Evolutionary conservation across 1,140 invertebrate genomes (phyloP), one percentile per base, ranked within the genome.

Genomic region (Trichogramma pretiosum): DNA sequence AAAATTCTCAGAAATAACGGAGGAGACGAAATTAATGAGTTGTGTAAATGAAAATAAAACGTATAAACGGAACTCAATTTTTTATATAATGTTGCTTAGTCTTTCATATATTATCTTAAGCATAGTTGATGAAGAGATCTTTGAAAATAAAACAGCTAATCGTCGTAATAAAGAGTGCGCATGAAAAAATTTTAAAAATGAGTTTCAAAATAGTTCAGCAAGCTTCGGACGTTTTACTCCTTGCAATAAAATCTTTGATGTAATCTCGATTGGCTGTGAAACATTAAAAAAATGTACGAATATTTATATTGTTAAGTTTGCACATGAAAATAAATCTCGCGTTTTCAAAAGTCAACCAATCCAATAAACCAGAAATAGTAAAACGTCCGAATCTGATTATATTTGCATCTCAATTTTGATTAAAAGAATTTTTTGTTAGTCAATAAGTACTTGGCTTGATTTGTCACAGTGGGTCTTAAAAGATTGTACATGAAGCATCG

Each of bases 311-410:
- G n/a, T n/a, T n/a, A n/a, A n/a, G n/a, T n/a, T n/a, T n/a, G n/a
- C n/a, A n/a, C n/a, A n/a, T n/a, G n/a, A n/a, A n/a, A n/a, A n/a
- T n/a, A n/a, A n/a, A n/a, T n/a, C n/a, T n/a, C n/a, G n/a, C n/a
- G n/a, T n/a, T n/a, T n/a, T n/a, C n/a, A n/a, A n/a, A n/a, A n/a
- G n/a, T n/a, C n/a, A n/a, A n/a, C n/a, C n/a, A n/a, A n/a, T n/a
- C n/a, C n/a, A n/a, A n/a, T n/a, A n/a, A n/a, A n/a, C n/a, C n/a
- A n/a, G n/a, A n/a, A n/a, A n/a, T n/a, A n/a, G 32, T 44, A 40
- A 45, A 50, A 44, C 48, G 42, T 50, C 32, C 41, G 46, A 51
- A 50, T 46, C 38, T 51, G 23, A 51, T 46, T 50, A 32, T 46
- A 51, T 41, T 32, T 46, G 43, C 46, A 46, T 41, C 46, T n/a